Evolutionary conservation across 2,113 vertebrate species (phyloP), one percentile per base, ranked within the genome.

Genomic region (Sinocyclocheilus maitianheensis): DNA sequence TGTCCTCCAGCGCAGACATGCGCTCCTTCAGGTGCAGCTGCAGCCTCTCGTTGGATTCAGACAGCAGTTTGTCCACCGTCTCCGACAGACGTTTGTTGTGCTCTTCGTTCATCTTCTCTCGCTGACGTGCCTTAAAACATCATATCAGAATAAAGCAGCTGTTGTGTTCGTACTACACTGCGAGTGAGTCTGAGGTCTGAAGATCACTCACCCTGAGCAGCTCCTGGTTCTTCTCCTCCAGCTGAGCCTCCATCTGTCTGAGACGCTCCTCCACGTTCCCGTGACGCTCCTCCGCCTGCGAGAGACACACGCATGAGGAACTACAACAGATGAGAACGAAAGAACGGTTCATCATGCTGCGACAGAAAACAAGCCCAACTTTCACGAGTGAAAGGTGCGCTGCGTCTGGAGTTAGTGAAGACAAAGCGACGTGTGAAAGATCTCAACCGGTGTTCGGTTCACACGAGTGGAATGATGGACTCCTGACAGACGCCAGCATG

Each of bases 61-160:
- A 99, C 1, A 99, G 96, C 9, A 99, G 96, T 87, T 96, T 99
- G 92, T 99, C 98, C 46, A 99, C 98, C 0, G 98, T 99, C 87
- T 99, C 98, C 0, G 98, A 99, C 77, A 99, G 93, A 16, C 98
- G 98, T 83, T 96, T 98, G 85, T 99, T 99, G 88, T 99, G 98
- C 55, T 99, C 98, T 87, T 99, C 98, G 5, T 99, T 99, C 98
- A 99, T 99, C 93, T 98, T 99, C 87, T 99, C 98, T 85, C 98
- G 94, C 92, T 99, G 98, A 62, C 97, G 94, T 1, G 98, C 98
- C 98, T 99, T 22, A 1, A 62, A 53, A 53, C 51, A 53, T 3
- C 51, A 53, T 3, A 48, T 0, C 1, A 4, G 3, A 53, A 3
- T 13, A 3, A 53, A 53, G 51, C 51, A 53, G 51, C 46, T 34